These are phyloP conservation scores for Gasteruption jaculator DNA, from an alignment of 2,888 invertebrate genomes.

Conservation along the genomic window DNA sequence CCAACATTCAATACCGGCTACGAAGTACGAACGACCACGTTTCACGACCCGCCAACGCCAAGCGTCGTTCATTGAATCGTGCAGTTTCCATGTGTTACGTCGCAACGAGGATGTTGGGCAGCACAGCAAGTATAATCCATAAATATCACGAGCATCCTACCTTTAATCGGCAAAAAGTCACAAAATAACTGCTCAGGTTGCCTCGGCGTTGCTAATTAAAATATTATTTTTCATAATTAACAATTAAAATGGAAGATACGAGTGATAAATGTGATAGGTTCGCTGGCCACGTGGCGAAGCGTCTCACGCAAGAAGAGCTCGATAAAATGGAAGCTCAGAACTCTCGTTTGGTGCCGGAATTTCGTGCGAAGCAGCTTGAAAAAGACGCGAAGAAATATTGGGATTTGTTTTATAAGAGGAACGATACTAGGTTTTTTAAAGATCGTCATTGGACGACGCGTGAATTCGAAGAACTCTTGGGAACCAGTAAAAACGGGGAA, in stretches of 20 bases:
- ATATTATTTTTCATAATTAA: too few relatives aligned
- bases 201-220: too few relatives aligned
- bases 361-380: conserved; percentile 75
- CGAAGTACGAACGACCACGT: too few relatives aligned
- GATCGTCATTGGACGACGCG: conserved; percentile 95
- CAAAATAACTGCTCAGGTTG: too few relatives aligned
- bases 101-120: too few relatives aligned
- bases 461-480: conserved; percentile 82
- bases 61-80: too few relatives aligned
- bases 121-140: too few relatives aligned
- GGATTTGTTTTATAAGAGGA: conserved; percentile 96
- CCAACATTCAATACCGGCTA: too few relatives aligned
- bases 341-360: conserved; percentile 63
- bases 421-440: conserved; percentile 89
- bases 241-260: conserved; percentile 29
- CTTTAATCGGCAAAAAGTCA: too few relatives aligned
- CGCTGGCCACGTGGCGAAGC: conserved; percentile 52
- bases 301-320: conserved; percentile 59
- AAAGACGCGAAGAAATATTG: conserved; percentile 82
- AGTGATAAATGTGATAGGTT: conserved; percentile 11
- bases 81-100: too few relatives aligned
- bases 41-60: too few relatives aligned
- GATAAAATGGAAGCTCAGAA: conserved; percentile 66
- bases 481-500: conserved; percentile 47
- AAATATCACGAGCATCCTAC: too few relatives aligned